Base-by-base conservation (phyloP, 2,113 vertebrate genomes). In the Anhinga rufa region DNA sequence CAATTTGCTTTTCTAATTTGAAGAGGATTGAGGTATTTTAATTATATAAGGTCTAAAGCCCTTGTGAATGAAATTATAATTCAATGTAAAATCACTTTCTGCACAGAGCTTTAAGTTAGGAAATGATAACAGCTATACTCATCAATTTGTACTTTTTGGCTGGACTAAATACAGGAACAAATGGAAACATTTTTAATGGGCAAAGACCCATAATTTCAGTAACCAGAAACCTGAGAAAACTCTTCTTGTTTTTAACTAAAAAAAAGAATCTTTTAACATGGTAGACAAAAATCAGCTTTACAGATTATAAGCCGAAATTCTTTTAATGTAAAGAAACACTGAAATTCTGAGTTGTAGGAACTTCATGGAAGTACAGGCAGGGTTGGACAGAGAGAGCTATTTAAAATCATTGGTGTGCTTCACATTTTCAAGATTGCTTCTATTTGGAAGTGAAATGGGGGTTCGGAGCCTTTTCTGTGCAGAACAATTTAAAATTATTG, bases 1-100 rank as follows among this genome's bases (percentile, higher is more conserved):
- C 98, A 98, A 98, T 98, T 98, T 98, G 98, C 98, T 98, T 98
- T 98, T 98, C 98, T 98, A 98, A 98, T 98, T 98, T 98, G 97
- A 98, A 98, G 96, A 97, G 98, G 98, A 98, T 98, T 97, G 97
- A 98, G 95, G 97, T 97, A 97, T 98, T 98, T 98, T 98, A 98
- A 98, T 98, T 98, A 98, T 96, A 97, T 95, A 97, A 97, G 94
- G 95, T 96, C 95, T 97, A 94, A 96, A 96, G 93, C 96, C 96
- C 97, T 98, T 97, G 95, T 94, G 95, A 97, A 98, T 97, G 97
- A 97, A 96, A 97, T 97, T 97, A 86, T 94, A 97, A 97, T 97
- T 97, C 95, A 91, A 68, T 88, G 96, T 90, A 91, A 97, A 98
- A 97, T 93, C 92, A 76, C 96, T 95, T 96, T 97, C 96, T 92